Evolutionary conservation across 2,797 vertebrate genomes (phyloP), one percentile per base, ranked within the genome.

Genomic region (Mallotus villosus): DNA sequence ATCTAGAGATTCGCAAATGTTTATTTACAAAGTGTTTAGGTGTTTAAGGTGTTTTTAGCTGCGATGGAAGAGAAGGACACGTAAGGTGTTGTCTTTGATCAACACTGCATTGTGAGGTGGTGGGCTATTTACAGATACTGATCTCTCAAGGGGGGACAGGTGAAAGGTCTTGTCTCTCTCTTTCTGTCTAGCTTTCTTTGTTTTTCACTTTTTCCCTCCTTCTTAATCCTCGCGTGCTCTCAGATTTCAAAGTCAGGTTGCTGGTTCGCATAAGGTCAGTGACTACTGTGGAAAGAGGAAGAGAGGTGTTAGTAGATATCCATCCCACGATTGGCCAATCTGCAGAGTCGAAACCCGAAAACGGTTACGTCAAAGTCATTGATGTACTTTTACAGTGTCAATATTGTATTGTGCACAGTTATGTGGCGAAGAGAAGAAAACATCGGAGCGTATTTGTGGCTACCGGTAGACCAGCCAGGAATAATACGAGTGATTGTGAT

Each of bases 11-110:
- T 66, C 60, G 37, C 73, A 81, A 68, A 80, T 80, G 70, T 17
- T 77, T 76, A 73, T 84, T 84, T 82, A 79, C 73, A 77, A 83
- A 78, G 76, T 71, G 73, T 41, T 24, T 72, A n/a, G 62, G 73
- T 59, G 27, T 72, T 61, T 67, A 53, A 46, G 65, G 61, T 73
- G 63, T 74, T 67, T 80, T 63, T 68, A 63, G 41, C 41, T 46
- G 41, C 5, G 41, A 46, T 46, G 11, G 41, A 12, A 46, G 41
- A 14, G 14, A 46, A 14, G 11, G 12, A 62, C 74, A 55, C 66
- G 68, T 55, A 3, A n/a, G 16, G 67, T 73, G 68, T 70, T 41
- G 34, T 65, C 63, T 46, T 66, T 77, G 53, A 66, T 70, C 51
- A 17, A n/a, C 51, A 8, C 78, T 68, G 70, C 63, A 68, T 71